phyloP scores from a whole-genome alignment of 2,113 vertebrate genomes.

The Pachycephala philippinensis region DNA sequence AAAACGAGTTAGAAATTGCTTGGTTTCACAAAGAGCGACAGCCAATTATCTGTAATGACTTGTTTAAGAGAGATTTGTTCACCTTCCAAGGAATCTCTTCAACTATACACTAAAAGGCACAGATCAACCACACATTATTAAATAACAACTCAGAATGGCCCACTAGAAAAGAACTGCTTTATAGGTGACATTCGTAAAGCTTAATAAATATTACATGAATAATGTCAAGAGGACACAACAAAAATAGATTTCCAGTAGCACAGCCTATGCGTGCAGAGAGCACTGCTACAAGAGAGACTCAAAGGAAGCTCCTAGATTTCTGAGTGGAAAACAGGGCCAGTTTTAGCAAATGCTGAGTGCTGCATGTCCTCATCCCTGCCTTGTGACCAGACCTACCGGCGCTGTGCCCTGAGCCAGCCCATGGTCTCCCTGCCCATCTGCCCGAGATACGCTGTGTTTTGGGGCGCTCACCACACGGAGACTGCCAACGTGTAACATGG shows the following conservation, averaged over 20 bases:
- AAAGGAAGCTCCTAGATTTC: neutral
- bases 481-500: neutral
- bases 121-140: neutral
- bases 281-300: rapidly evolving
- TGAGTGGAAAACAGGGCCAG: neutral
- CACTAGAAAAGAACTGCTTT: neutral
- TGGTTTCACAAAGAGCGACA: neutral
- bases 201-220: neutral
- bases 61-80: neutral
- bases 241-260: neutral
- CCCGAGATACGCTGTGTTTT: rapidly evolving
- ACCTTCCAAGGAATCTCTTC: neutral
- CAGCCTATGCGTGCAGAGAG: rapidly evolving
- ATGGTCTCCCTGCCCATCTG: neutral
- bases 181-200: neutral
- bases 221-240: neutral
- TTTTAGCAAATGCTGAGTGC: neutral
- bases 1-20: neutral
- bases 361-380: neutral
- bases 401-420: neutral
- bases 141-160: neutral
- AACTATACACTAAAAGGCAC: neutral
- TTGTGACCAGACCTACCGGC: neutral
- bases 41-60: neutral
- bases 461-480: neutral